Evolutionary conservation across 2,113 vertebrate genomes (phyloP), one percentile per base, ranked within the genome.

Genomic region (Pelodiscus sinensis): DNA sequence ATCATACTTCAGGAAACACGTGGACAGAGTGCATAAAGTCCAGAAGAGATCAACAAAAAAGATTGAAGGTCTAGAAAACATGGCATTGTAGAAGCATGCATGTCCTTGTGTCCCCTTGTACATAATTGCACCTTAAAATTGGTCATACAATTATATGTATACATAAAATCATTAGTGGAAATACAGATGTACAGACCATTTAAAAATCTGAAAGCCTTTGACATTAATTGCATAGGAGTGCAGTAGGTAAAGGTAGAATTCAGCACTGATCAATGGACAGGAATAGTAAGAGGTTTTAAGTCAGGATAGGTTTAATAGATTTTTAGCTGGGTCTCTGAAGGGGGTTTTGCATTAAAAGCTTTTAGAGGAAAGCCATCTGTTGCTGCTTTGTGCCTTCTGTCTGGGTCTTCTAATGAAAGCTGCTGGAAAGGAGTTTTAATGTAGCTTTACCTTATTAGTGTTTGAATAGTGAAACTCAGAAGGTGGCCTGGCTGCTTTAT

Each of bases 391-490:
- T 93, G 54, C 94, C 89, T 94, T 96, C 88, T 86, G 84, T 87
- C 87, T 96, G 79, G 29, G 92, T 88, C 86, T 94, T 97, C 82
- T 96, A 96, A 96, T 94, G 77, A 95, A 86, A 60, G 91, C 73
- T 94, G 91, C 88, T 55, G 75, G 93, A 22, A 95, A 96, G 92
- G 57, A 51, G 2, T 8, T 62, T 16, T 50, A 58, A 93, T 96
- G 90, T 68, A 94, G 88, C 85, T 94, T 81, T 77, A 88, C 1
- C 5, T 92, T 94, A 92, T 80, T 94, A 92, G 81, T 54, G 84
- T 92, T 93, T 95, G 94, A 94, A 87, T 68, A 93, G 89, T 54
- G 84, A 56, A 90, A 95, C 83, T 92, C 15, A 54, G 80, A 83
- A 84, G 71, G 71, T 88, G 91, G 94, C 88, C 31, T n/a, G 89